Base-by-base conservation (phyloP, 2,888 invertebrate species). In the Chelonus formosanus region DNA sequence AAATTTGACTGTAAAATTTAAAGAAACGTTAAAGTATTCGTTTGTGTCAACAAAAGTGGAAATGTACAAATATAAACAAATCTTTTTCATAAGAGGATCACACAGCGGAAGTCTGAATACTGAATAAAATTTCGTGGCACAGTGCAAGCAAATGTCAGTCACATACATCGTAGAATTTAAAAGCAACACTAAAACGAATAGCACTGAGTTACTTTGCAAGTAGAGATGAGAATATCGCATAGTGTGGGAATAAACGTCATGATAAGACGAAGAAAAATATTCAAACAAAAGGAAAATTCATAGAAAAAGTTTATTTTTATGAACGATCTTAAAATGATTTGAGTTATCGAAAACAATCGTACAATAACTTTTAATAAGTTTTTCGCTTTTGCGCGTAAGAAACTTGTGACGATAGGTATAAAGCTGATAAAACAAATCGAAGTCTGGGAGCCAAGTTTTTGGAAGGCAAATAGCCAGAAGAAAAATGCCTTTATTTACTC, bases 181-280 rank as follows among this genome's bases (percentile, higher is more conserved):
- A 34, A 34, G 58, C 55, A 60, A 69, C 67, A 70, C 66, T 67
- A 70, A 69, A 72, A 68, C 60, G 65, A 70, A 70, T 69, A 65
- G 66, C 52, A 57, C 40, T 54, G 63, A 69, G 58, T 72, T 69
- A 70, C 70, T 67, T 66, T 59, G 36, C 52, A 54, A 47, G 64
- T 56, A 56, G 50, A 66, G 65, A 63, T 61, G 63, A 66, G 62
- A 68, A 69, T 66, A 65, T 70, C 67, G 54, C 47, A 35, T 54
- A 34, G 52, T 32, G 34, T 52, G 31, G 32, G 52, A 31, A 52
- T 32, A 31, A 52, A 7, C 7, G 52, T 32, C n/a, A 44, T n/a
- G 43, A 32, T 34, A 44, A 32, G 34, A 58, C 0, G 7, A n/a
- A 54, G 7, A 20, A 45, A 6, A 55, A 7, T 31, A 45, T 47